Conservation (phyloP, 1,140 invertebrate genomes). For the Eriocheir sinensis region DNA sequence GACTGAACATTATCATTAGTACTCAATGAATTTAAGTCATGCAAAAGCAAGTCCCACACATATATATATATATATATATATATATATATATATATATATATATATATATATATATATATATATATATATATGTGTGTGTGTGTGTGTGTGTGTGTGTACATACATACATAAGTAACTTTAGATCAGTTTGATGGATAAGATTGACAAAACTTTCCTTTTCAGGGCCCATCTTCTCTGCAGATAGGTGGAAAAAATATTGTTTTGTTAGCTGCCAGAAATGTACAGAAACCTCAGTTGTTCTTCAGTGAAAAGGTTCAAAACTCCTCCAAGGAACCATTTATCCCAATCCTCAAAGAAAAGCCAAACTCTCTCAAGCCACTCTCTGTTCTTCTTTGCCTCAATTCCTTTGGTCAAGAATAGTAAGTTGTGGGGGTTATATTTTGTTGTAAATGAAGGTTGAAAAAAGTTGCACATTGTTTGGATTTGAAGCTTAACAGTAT, state of each 20-base stretch:
- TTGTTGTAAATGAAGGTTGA: neutral
- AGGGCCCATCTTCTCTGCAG: slow-evolving; percentile 50
- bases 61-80: slow-evolving; percentile 36
- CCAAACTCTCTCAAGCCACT: slow-evolving; percentile 94
- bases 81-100: neutral
- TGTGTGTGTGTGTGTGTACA: neutral
- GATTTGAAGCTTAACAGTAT: neutral
- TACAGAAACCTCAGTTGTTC: slow-evolving; percentile 90
- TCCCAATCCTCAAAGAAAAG: slow-evolving; percentile 92
- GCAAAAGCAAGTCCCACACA: too few species aligned
- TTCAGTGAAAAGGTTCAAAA: slow-evolving; percentile 95
- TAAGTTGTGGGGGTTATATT: slow-evolving; percentile 77
- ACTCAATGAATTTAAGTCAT: too few species aligned
- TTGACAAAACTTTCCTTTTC: slow-evolving; percentile 8
- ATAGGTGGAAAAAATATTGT: slow-evolving; percentile 81
- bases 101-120: neutral
- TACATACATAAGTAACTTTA: neutral
- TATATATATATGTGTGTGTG: slow-evolving; percentile 33
- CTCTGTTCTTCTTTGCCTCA: slow-evolving; percentile 87
- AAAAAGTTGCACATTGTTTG: neutral
- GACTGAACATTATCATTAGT: slow-evolving; percentile 84
- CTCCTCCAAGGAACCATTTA: slow-evolving; percentile 87
- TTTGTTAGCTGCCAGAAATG: slow-evolving; percentile 88
- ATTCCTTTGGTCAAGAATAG: slow-evolving; percentile 84
- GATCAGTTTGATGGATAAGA: neutral